Evolutionary conservation across 2,888 invertebrate genomes (phyloP), one percentile per base, ranked within the genome.

Genomic region (Andrena dorsata): DNA sequence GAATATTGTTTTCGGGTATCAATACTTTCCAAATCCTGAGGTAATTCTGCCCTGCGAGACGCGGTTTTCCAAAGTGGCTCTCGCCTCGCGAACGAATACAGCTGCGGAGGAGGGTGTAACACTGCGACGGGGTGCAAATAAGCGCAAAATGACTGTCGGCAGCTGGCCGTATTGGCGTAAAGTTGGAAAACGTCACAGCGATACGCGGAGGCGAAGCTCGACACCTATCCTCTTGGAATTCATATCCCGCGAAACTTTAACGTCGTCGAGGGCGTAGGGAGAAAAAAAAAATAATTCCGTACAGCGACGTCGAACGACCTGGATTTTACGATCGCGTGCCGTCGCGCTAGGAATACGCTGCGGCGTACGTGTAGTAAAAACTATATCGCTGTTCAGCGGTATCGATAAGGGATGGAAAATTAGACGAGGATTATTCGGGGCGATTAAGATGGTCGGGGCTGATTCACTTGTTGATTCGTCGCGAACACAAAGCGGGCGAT

Each of bases 141-240:
- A 90, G 91, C 91, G 89, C 87, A 90, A 91, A 90, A 90, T 91
- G 89, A 90, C 88, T 89, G 83, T 74, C 86, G 86, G 84, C 88
- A 89, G 86, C 86, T 88, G 88, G 87, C 77, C 84, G 91, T 89
- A 90, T 90, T 90, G 90, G 90, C 90, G 89, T 91, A 86, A 90
- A 90, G 90, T 90, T 90, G 90, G 86, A 89, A 90, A 89, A 86
- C 83, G 88, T 74, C 71, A 78, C 20, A 64, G 76, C 87, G 85
- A 88, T 88, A 83, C 85, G 80, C 81, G 72, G 69, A 61, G 77
- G 80, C 26, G 23, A 23, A 10, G 53, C 82, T 75, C 78, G 83
- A 86, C 87, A 86, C 82, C 86, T 79, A 88, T 81, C 85, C 74
- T 83, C 77, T 84, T 76, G 71, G 76, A 83, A 81, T 88, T 84